phyloP scores from a whole-genome alignment of 2,113 vertebrate species.

The Cyanoliseus patagonus region DNA sequence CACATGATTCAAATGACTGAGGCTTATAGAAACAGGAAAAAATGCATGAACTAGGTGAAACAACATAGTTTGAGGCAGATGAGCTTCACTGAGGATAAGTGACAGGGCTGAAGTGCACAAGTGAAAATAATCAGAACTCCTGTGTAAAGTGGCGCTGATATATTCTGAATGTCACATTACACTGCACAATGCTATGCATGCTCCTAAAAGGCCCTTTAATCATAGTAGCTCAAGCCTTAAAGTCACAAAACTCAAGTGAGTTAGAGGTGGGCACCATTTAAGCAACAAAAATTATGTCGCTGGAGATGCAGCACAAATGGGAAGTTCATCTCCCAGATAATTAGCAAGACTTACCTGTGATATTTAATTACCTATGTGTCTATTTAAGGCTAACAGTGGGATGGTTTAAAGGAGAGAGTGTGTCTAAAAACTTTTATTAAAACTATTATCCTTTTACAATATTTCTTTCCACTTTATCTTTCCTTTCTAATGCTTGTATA shows the following conservation, averaged over 20 bases:
- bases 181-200: background rate
- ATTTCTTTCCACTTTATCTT: background rate
- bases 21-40: background rate
- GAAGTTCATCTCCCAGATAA: background rate
- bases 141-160: constrained; percentile 29
- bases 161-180: constrained; percentile 43
- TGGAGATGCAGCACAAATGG: background rate
- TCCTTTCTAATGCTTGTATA: background rate
- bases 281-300: background rate
- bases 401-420: background rate
- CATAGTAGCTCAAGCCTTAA: background rate
- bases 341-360: background rate
- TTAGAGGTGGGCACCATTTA: background rate
- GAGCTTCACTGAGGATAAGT: background rate
- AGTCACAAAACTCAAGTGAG: background rate
- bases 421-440: background rate
- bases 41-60: background rate
- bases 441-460: background rate
- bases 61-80: background rate
- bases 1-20: background rate
- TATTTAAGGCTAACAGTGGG: background rate
- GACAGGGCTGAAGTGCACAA: background rate
- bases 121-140: constrained; percentile 40
- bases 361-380: background rate
- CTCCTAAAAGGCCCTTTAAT: constrained; percentile 5